phyloP scores from a whole-genome alignment of 2,797 vertebrate species.

The Pangasius sanitwongsei region DNA sequence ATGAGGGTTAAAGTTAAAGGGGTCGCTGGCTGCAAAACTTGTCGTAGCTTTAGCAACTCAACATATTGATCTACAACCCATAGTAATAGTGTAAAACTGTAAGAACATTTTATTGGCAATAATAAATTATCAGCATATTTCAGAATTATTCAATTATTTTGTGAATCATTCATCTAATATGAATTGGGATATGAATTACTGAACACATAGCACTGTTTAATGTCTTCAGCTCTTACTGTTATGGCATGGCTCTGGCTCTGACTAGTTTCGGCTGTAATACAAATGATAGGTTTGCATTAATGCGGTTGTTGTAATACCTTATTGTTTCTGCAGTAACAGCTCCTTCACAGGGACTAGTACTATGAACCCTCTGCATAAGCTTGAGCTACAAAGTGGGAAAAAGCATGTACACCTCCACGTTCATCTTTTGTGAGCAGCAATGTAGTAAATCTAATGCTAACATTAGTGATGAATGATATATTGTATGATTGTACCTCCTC shows the following conservation, averaged over 20 bases:
- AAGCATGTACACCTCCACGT: not conserved
- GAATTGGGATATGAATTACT: not conserved
- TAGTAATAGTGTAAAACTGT: not conserved
- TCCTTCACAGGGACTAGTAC: no score
- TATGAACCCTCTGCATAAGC: no score
- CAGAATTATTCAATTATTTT: not conserved
- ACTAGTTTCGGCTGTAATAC: not conserved
- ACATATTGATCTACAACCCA: not conserved
- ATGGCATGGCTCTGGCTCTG: not conserved
- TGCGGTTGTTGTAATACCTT: not conserved
- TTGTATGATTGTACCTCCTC: not conserved
- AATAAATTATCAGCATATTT: not conserved
- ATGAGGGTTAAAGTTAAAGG: not conserved
- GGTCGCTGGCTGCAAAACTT: not conserved
- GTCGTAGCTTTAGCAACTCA: not conserved
- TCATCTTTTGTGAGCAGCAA: not conserved
- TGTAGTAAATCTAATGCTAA: not conserved
- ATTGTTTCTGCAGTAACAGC: conserved; percentile 7
- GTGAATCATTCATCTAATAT: not conserved
- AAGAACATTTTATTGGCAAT: not conserved
- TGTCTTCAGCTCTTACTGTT: not conserved
- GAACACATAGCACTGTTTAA: not conserved
- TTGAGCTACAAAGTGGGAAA: not conserved
- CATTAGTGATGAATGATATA: not conserved
- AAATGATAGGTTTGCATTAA: not conserved